Evolutionary conservation across 2,797 vertebrate species (phyloP), one percentile per base, ranked within the genome.

Genomic region (Taeniopygia guttata): DNA sequence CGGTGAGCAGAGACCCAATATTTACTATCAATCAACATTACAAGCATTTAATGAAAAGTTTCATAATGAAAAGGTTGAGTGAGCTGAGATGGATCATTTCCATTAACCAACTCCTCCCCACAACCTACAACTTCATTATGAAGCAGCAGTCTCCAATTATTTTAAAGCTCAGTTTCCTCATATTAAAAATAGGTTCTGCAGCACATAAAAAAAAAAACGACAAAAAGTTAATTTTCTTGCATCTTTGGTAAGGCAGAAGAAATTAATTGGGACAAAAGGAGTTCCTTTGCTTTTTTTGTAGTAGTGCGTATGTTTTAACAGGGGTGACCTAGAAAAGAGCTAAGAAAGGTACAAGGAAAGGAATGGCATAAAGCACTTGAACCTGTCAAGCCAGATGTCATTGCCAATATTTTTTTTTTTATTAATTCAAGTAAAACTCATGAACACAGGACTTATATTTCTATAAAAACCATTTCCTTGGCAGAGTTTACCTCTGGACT

Each of bases 21-120:
- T 94, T 96, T 93, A 84, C 90, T 89, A 96, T 95, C 90, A 92
- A 93, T 95, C 94, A 90, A 86, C 63, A 72, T 93, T 96, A 90
- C 59, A 90, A 94, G 89, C 74, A 73, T 64, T 97, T 96, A 95
- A 96, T 96, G 56, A 95, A 95, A 96, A 92, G 60, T 96, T 95
- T 89, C 51, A 55, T 90, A 89, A 93, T 54, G 49, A 81, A 88
- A 94, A 95, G 74, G 34, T 69, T 89, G 81, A 91, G 73, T 30
- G 58, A 95, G 51, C 43, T 1, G 54, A 94, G 54, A 85, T 0
- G 0, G 72, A 95, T 79, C 20, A 40, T 86, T 96, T 94, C 58
- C 55, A 83, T 89, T 96, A 94, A 96, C 86, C 45, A 94, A 4
- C 34, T 90, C 74, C 46, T 86, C 56, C 77, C 83, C 70, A 72